A percentile compares a stretch with the other conserved stretches of the same genome.
These are phyloP conservation scores for Anisognathus igniventris DNA, from an alignment of 2,797 vertebrate species.

Conservation along the genomic window DNA sequence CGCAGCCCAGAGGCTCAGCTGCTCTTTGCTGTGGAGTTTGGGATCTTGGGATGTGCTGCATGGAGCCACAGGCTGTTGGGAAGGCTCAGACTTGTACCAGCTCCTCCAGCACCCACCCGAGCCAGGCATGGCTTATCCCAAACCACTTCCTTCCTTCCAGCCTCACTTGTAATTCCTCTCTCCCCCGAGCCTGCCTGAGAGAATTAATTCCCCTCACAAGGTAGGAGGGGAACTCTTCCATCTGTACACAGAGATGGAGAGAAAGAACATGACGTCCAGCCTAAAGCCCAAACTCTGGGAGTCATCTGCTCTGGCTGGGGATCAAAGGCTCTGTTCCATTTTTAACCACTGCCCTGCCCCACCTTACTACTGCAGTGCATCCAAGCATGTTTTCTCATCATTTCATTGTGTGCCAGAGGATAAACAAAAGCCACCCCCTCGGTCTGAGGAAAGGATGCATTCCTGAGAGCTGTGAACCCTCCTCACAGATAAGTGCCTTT, in stretches of 20 bases:
- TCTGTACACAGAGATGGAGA: conserved; percentile 11
- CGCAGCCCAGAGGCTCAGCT: background rate
- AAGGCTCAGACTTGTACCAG: background rate
- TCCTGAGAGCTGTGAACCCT: conserved; percentile 58
- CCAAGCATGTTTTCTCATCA: conserved; percentile 75
- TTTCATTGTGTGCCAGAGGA: conserved; percentile 79
- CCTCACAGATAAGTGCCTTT: conserved; percentile 70
- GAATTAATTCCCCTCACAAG: background rate
- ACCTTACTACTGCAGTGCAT: conserved; percentile 68
- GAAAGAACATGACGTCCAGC: conserved; percentile 56
- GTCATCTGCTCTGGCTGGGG: conserved; percentile 67
- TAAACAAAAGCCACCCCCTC: conserved; percentile 78
- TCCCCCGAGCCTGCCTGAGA: background rate
- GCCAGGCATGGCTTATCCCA: background rate
- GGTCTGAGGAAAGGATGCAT: conserved; percentile 71
- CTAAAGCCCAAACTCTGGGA: conserved; percentile 52
- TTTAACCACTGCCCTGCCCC: conserved; percentile 72
- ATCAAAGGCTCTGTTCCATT: conserved; percentile 80
- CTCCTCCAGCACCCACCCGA: background rate
- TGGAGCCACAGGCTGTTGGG: background rate
- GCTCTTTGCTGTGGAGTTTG: background rate
- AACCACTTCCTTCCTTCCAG: background rate
- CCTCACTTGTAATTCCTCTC: background rate
- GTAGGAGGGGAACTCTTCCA: conserved; percentile 20
- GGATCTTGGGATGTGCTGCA: background rate